Base-by-base conservation (phyloP, 1,140 invertebrate species). In the Eriocheir sinensis region DNA sequence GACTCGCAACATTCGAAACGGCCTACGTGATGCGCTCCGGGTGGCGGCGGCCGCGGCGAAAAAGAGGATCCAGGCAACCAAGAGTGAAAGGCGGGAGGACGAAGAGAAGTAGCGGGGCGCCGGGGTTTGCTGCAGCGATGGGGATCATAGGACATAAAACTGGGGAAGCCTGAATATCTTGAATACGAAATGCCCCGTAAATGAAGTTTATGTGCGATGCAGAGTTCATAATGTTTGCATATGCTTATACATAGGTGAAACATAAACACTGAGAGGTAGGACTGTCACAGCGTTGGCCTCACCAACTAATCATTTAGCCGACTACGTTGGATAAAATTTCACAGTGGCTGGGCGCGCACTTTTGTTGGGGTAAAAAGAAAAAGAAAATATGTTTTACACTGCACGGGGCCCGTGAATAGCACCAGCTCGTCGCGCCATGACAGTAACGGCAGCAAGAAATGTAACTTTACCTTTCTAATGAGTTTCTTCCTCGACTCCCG, bases 391-490 rank as follows among this genome's bases (percentile, higher is more conserved):
- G 6, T 72, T n/a, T n/a, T 72, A 72, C 60, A 72, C 21, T 72
- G n/a, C n/a, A 72, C 60, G n/a, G n/a, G 60, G 17, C n/a, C 60
- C n/a, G 60, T 72, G 60, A 72, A 72, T n/a, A 72, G 60, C n/a
- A n/a, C 27, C 60, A n/a, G 6, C 60, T n/a, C 6, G 60, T 3
- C 8, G 60, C 27, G 60, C 60, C 8, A 1, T n/a, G 27, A 21
- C 60, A 8, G 27, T 21, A 72, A 72, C 27, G 27, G 60, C 60
- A 72, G 3, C 21, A 72, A 72, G 60, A 15, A n/a, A 21, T 72
- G 60, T 72, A 72, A 85, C 40, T 3, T 81, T 79, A 94, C 93
- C 93, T 94, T 94, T 38, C 72, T 89, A 40, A 94, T 2, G 27
- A 94, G 86, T 89, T 72, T 79, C 36, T 94, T 60, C 34, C 80